Evolutionary conservation across 2,113 vertebrate species (phyloP), one percentile per base, ranked within the genome.

Genomic region (Microcebus murinus): DNA sequence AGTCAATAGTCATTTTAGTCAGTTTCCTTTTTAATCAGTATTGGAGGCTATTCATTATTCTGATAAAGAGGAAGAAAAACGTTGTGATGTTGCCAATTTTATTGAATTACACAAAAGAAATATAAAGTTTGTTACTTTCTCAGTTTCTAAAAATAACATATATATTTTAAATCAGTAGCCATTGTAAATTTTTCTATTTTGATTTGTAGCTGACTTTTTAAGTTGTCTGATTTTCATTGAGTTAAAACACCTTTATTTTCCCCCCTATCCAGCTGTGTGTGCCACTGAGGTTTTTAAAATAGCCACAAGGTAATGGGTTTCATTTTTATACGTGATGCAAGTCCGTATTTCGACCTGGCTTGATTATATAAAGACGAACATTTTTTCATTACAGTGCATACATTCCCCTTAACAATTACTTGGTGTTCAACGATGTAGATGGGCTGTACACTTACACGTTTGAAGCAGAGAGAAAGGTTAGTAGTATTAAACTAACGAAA

Each of bases 281-380:
- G 99, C 99, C 97, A 99, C 99, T 21, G 99, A 99, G 98, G 99
- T 99, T 98, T 99, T 99, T 98, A 99, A 99, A 99, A 99, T 99
- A 98, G 99, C 99, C 74, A 99, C 99, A 98, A 99, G 99, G 99
- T 99, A 98, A 98, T 98, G 86, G 0, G n/a, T 96, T 97, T 96
- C 93, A 85, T 98, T 98, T 59, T 73, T 96, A 87, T 95, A 42
- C 45, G 1, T 87, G 8, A 10, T 65, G 4, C 59, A 87, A 59
- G 70, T 87, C 42, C 12, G 4, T 79, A 36, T 92, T 98, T 96
- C 83, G 68, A 90, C 36, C 9, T 70, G 81, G 74, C 8, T 83
- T 31, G 7, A 3, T 50, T 92, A 68, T 81, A 50, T 95, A 95
- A 97, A 90, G 39, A 25, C 86, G 77, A 90, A 87, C 0, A 0